These are phyloP conservation scores for Synergus itoensis DNA, from an alignment of 2,888 invertebrate species.

Conservation along the genomic window DNA sequence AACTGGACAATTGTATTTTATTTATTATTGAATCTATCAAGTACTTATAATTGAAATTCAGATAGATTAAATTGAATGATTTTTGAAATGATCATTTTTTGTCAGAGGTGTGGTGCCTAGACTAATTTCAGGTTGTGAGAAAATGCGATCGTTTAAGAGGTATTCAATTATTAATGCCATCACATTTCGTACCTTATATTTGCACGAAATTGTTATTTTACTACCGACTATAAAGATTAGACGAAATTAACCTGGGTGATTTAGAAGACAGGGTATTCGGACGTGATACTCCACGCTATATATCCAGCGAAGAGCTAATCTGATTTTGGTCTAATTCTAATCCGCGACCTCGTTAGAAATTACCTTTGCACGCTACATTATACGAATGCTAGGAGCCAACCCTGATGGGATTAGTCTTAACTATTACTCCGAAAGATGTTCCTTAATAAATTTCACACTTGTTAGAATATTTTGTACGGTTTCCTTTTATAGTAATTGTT, in stretches of 20 bases:
- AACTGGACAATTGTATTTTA: too few relatives aligned
- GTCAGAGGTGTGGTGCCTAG: background rate
- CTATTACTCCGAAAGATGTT: background rate
- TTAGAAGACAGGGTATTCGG: constrained; percentile 39
- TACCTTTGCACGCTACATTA: constrained; percentile 35
- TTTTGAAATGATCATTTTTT: background rate
- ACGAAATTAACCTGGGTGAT: constrained; percentile 32
- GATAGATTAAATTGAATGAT: too few relatives aligned
- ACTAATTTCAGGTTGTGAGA: background rate
- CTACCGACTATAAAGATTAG: constrained; percentile 38
- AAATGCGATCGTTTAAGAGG: background rate
- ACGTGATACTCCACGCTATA: constrained; percentile 38
- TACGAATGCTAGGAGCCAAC: constrained; percentile 9
- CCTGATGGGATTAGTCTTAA: constrained; percentile 21
- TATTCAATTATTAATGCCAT: background rate
- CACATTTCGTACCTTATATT: constrained; percentile 11
- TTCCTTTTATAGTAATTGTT: background rate
- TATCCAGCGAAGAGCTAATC: constrained; percentile 32
- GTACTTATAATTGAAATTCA: too few relatives aligned
- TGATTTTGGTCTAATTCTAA: constrained; percentile 41
- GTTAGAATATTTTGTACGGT: background rate
- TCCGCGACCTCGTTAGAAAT: constrained; percentile 38
- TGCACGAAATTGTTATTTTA: constrained; percentile 34
- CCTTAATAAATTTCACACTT: constrained; percentile 4
- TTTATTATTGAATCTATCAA: too few relatives aligned